These are phyloP conservation scores for Cettia cetti DNA, from an alignment of 2,113 vertebrate genomes.

Conservation along the genomic window DNA sequence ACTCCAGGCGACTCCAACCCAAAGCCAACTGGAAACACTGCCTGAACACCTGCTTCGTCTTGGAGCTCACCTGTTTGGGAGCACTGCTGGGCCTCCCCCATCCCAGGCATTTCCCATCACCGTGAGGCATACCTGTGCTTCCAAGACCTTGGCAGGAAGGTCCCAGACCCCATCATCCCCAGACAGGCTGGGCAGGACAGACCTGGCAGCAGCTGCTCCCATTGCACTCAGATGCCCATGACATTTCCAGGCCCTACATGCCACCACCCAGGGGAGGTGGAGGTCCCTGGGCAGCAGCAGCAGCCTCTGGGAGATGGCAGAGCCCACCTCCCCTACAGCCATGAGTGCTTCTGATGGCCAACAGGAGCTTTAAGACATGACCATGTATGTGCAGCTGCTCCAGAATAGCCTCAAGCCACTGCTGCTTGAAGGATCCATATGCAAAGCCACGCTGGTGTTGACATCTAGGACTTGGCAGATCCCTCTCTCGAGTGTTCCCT, in stretches of 20 bases:
- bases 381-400: neutral
- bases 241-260: neutral
- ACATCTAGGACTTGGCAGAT: neutral
- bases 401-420: neutral
- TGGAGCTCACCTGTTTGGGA: neutral
- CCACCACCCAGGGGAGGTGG: neutral
- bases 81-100: neutral
- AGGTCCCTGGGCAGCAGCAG: neutral
- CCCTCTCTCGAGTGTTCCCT: neutral
- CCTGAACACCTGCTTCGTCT: neutral
- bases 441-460: neutral
- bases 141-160: neutral
- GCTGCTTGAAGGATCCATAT: neutral
- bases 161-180: accelerated
- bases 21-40: accelerated
- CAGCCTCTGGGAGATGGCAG: neutral
- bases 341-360: neutral
- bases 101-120: neutral
- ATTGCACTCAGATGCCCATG: accelerated
- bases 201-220: neutral
- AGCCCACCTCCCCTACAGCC: neutral
- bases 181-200: neutral
- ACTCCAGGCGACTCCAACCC: neutral
- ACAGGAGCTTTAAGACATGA: neutral
- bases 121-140: accelerated